These are phyloP conservation scores for Aleadryas rufinucha DNA, from an alignment of 2,113 vertebrate species.

Conservation along the genomic window DNA sequence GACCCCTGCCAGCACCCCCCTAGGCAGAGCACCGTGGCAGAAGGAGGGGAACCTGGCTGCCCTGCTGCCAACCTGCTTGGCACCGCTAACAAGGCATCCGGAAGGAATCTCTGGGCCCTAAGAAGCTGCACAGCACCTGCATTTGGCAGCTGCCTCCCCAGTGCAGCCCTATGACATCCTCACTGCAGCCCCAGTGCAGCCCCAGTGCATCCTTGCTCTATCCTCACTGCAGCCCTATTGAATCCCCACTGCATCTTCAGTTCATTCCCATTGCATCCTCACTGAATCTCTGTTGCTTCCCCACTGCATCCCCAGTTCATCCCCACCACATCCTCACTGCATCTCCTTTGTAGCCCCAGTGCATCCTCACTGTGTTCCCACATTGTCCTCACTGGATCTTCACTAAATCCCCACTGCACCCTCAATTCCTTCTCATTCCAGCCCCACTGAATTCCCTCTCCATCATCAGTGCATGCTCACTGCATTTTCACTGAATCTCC, in stretches of 20 bases:
- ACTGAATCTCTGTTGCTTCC: not conserved
- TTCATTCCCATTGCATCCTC: fast-evolving
- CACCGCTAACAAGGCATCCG: fast-evolving
- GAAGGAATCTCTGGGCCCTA: not conserved
- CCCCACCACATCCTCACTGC: not conserved
- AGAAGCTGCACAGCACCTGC: not conserved
- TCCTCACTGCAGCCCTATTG: not conserved
- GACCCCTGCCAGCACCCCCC: not conserved
- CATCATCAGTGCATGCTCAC: not conserved
- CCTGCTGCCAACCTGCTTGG: not conserved
- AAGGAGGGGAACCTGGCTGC: not conserved
- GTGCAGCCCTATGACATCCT: not conserved
- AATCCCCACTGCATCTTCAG: not conserved
- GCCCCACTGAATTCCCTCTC: not conserved
- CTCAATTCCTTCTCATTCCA: not conserved
- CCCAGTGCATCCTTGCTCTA: not conserved
- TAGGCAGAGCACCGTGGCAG: fast-evolving
- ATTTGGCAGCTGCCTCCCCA: not conserved
- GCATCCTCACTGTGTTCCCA: not conserved
- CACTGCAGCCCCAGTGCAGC: not conserved
- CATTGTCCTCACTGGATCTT: not conserved
- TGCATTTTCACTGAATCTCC: not conserved
- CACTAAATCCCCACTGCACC: not conserved
- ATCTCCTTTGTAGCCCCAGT: not conserved
- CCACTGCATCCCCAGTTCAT: not conserved